These are phyloP conservation scores for Xerus inauris DNA, from an alignment of 2,113 vertebrate genomes.

Conservation along the genomic window DNA sequence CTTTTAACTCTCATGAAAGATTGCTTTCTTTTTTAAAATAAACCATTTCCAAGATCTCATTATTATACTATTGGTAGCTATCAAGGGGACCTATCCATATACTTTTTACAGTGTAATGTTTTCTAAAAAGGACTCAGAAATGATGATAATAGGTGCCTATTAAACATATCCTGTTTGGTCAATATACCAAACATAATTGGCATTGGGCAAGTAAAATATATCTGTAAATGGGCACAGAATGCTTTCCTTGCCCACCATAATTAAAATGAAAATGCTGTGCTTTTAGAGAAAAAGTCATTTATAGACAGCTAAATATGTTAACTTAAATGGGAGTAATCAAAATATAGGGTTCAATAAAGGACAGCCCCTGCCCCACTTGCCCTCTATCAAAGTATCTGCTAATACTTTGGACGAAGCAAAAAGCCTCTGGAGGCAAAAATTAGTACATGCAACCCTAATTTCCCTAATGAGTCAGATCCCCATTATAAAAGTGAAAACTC, in stretches of 20 bases:
- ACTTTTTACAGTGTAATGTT: background rate
- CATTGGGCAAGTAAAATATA: background rate
- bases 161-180: background rate
- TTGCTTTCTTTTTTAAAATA: conserved; percentile 23
- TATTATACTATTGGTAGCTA: background rate
- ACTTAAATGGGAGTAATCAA: background rate
- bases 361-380: background rate
- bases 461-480: background rate
- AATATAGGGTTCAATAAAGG: background rate
- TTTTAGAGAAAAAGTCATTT: conserved; percentile 28
- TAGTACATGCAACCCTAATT: background rate
- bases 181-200: background rate
- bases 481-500: background rate
- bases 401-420: background rate
- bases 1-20: conserved; percentile 20
- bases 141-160: background rate
- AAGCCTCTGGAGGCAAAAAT: background rate
- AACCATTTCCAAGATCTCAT: background rate
- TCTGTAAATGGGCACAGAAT: background rate
- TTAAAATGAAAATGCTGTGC: background rate
- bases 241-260: conserved; percentile 4
- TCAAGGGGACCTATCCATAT: background rate
- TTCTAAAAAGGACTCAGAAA: background rate
- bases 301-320: background rate
- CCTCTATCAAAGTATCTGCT: background rate